Base-by-base conservation (phyloP, 2,797 vertebrate genomes). In the Crax fasciolata region DNA sequence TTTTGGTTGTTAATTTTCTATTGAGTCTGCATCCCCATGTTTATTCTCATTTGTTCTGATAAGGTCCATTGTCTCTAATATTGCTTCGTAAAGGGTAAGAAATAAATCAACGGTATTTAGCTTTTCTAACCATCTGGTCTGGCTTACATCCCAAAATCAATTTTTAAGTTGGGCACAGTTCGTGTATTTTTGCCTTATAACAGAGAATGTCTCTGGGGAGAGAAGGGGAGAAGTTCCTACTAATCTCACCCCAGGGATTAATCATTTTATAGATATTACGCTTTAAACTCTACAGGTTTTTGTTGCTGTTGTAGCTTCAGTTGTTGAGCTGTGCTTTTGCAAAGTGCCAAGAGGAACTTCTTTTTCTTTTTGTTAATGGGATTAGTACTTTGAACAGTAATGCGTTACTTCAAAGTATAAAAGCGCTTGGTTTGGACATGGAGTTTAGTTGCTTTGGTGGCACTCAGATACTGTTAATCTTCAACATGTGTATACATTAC, bases 81-180 rank as follows among this genome's bases (percentile, higher is more conserved):
- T 97, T 97, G 97, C 96, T 97, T 97, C 59, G 90, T 94, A 97
- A 98, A 98, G 97, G 97, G 96, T 98, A 98, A 96, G 97, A 98
- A 97, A 98, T 98, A 98, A 98, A 98, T 98, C 98, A 98, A 96
- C 44, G 95, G 97, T 97, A 97, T 97, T 98, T 98, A 98, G 97
- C 97, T 97, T 97, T 97, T 93, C 97, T 97, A 98, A 97, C 98
- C 98, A 98, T 98, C 98, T 98, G 98, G 89, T 95, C 97, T 98
- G 97, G 98, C 97, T 97, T 72, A 43, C 78, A 51, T 97, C 98
- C 97, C 97, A 97, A 98, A 98, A 95, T 94, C 97, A 96, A 88
- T 97, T 97, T 97, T 98, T 94, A 97, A 97, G 96, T 97, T 97
- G 97, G 97, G 97, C 97, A 94, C 96, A 95, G 93, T 97, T 97